phyloP scores from a whole-genome alignment of 2,888 invertebrate genomes.

The Rotaria socialis region DNA sequence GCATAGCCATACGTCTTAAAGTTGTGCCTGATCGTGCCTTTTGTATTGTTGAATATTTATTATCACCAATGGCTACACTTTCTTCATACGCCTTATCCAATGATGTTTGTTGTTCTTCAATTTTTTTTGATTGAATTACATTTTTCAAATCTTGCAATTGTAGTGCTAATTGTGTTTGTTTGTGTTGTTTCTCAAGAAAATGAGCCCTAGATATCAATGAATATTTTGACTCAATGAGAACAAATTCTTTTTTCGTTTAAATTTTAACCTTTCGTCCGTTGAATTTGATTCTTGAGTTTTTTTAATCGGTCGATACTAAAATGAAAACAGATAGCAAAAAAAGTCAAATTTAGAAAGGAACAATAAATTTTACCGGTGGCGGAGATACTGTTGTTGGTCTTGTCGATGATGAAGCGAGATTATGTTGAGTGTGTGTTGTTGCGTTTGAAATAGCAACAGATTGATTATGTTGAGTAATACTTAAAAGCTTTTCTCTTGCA shows the following conservation, averaged over 20 bases:
- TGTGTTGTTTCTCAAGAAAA: background rate
- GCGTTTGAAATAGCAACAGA: background rate
- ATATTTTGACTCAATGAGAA: background rate
- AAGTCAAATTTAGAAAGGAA: background rate
- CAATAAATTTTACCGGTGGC: background rate
- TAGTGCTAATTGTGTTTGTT: constrained; percentile 38
- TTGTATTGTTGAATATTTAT: constrained; percentile 87
- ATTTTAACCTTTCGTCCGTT: background rate
- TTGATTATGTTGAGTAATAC: background rate
- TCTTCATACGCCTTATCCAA: constrained; percentile 71
- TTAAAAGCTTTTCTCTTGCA: background rate
- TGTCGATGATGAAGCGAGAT: background rate
- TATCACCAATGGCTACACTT: constrained; percentile 80
- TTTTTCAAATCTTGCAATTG: constrained; percentile 82
- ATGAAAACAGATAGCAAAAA: background rate
- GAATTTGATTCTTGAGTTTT: background rate
- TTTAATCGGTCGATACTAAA: background rate
- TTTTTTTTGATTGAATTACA: constrained; percentile 89
- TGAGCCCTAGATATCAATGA: background rate
- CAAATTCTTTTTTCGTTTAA: background rate
- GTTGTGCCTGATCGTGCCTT: constrained; percentile 60
- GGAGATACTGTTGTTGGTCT: background rate
- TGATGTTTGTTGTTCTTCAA: constrained; percentile 70
- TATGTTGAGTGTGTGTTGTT: background rate
- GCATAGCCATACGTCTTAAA: background rate